Evolutionary conservation across 2,888 invertebrate genomes (phyloP), one percentile per base, ranked within the genome.

Genomic region (Helicoverpa assulta): DNA sequence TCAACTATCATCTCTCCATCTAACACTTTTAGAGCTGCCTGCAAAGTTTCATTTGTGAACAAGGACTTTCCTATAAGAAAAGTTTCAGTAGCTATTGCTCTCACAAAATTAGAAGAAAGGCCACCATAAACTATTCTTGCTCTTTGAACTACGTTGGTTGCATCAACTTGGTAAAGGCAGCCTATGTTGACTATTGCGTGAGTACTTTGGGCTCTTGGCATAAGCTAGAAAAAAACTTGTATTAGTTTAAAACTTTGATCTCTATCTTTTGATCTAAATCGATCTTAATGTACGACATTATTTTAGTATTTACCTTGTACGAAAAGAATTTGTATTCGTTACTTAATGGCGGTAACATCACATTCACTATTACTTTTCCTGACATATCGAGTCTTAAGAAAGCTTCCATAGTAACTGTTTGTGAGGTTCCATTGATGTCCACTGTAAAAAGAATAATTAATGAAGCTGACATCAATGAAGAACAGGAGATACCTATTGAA

Each of bases 121-220:
- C 96, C 96, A 21, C 97, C 97, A 75, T 94, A 96, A 0, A 96
- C 95, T 12, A 97, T 94, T 51, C 91, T 90, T 0, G 96, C 96
- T 26, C 85, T 85, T 71, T 91, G 70, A 57, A 92, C 77, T 8
- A 78, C 59, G 29, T 82, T 82, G 5, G 78, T 71, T 2, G 56
- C 40, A 2, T 80, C 73, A 0, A 92, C 54, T 79, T 90, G 86
- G 61, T 97, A 96, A 0, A 97, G 89, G 84, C 98, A 98, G 3
- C 97, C 98, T 5, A 97, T 97, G 84, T 98, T 97, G 0, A 98
- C 97, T 68, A 97, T 96, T 0, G 98, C 98, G 83, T 97, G 97
- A 0, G 97, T 97, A 85, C 97, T 97, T 92, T 97, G 97, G 1
- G 97, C 96, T 74, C 97, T 93, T 0, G 97, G 97, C 96, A 97